Conservation (phyloP, 2,888 invertebrate genomes). For the Phyto melanocephala region DNA sequence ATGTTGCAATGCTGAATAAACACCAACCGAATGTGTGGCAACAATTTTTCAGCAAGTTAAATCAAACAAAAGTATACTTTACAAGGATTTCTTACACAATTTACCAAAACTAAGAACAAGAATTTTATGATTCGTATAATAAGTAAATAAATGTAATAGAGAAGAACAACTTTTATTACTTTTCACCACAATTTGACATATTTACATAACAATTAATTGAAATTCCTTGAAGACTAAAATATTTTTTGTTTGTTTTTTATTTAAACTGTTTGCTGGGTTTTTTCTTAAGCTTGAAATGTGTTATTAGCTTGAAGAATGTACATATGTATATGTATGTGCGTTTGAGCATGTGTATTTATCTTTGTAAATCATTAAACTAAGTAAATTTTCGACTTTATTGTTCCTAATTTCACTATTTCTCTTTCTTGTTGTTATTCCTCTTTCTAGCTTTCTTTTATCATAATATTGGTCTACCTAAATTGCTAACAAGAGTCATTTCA, state of each 20-base stretch:
- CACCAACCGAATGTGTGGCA: not conserved
- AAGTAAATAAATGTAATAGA: constrained; percentile 8
- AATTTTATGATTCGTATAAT: not conserved
- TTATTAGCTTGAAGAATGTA: not conserved
- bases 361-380: constrained; percentile 42
- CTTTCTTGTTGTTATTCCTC: not conserved
- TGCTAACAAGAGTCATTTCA: constrained; percentile 33
- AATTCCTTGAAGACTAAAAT: no score
- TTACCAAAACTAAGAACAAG: not conserved
- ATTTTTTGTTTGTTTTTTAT: not conserved
- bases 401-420: constrained; percentile 5
- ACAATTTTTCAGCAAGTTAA: constrained; percentile 4
- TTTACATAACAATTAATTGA: not conserved
- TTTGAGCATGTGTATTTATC: not conserved
- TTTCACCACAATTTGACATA: not conserved
- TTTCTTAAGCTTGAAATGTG: not conserved
- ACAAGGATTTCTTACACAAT: not conserved
- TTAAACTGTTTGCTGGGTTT: constrained; percentile 9
- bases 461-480: constrained; percentile 58
- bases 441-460: constrained; percentile 3
- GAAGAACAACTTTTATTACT: constrained; percentile 18
- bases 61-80: not conserved
- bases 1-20: not conserved
- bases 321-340: not conserved
- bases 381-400: constrained; percentile 24